These are phyloP conservation scores for Podargus strigoides DNA, from an alignment of 2,797 vertebrate genomes.

Conservation along the genomic window DNA sequence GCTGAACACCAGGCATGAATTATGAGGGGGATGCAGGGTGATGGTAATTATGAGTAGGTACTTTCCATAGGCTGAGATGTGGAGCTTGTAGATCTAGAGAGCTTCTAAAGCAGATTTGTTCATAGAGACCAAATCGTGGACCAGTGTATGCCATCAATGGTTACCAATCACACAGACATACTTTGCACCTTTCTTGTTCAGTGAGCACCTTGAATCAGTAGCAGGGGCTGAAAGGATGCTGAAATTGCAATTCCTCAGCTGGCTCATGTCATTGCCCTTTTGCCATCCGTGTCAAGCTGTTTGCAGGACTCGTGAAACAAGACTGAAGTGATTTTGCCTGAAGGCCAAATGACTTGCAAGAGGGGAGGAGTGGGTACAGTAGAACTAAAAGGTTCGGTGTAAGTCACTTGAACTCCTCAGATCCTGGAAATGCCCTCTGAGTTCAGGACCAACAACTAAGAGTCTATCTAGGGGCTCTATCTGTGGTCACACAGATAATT, in stretches of 20 bases:
- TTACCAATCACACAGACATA: not conserved
- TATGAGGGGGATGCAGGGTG: not conserved
- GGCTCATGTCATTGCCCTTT: not conserved
- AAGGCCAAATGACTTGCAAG: not conserved
- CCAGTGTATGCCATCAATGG: accelerated
- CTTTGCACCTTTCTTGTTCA: not conserved
- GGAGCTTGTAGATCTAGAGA: not conserved
- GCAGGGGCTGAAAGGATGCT: not conserved
- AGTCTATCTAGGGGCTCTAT: not conserved
- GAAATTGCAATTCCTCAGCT: not conserved
- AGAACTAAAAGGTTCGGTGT: not conserved
- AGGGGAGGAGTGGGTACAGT: not conserved
- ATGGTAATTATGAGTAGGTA: not conserved
- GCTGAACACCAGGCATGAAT: not conserved
- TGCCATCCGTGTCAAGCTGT: not conserved
- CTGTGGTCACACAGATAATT: not conserved
- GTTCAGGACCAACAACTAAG: not conserved
- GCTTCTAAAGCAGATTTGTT: not conserved
- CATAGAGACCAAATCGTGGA: not conserved
- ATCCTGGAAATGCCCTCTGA: not conserved
- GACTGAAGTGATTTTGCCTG: not conserved
- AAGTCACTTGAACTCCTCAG: not conserved
- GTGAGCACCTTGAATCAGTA: not conserved
- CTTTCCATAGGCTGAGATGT: not conserved
- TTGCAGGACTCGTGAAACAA: not conserved